Evolutionary conservation across 1,140 invertebrate genomes (phyloP).

Genomic region (Drosophila cardini): DNA sequence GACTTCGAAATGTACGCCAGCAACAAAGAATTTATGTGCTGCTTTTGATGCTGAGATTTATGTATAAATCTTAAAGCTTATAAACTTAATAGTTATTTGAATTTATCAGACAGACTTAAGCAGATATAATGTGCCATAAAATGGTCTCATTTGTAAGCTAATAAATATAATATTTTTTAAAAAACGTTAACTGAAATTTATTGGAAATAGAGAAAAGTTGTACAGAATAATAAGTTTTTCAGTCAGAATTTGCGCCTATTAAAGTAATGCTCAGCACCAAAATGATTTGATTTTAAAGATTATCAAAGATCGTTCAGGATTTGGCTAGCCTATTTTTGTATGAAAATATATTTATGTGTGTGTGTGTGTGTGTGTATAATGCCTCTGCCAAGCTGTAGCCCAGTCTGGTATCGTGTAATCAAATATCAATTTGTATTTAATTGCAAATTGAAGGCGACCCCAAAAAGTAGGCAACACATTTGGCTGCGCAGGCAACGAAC

Average conservation of each 20-base stretch:
- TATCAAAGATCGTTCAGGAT: conserved; percentile 20
- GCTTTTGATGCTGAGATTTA: conserved; percentile 9
- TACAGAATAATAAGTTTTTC: no score
- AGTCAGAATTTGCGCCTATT: background rate
- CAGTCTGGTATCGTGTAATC: conserved; percentile 31
- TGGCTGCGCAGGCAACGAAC: conserved; percentile 34
- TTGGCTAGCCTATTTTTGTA: conserved; percentile 24
- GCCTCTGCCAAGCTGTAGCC: conserved; percentile 3
- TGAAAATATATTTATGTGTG: no score
- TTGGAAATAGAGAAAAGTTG: no score
- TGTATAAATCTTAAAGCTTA: conserved; percentile 9
- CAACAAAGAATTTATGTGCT: conserved; percentile 1
- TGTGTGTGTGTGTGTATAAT: background rate
- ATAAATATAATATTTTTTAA: no score
- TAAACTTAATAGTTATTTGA: background rate
- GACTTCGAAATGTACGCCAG: conserved; percentile 3
- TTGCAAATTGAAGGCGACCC: conserved; percentile 45
- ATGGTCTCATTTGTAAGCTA: no score
- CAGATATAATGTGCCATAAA: background rate
- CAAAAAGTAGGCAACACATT: conserved; percentile 60
- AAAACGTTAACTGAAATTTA: no score
- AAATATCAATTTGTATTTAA: conserved; percentile 54
- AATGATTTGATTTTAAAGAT: conserved; percentile 11
- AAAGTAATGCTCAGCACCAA: background rate
- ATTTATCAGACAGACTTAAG: background rate